These are phyloP conservation scores for Dromius quadrimaculatus DNA, from an alignment of 2,888 invertebrate species.

Conservation along the genomic window DNA sequence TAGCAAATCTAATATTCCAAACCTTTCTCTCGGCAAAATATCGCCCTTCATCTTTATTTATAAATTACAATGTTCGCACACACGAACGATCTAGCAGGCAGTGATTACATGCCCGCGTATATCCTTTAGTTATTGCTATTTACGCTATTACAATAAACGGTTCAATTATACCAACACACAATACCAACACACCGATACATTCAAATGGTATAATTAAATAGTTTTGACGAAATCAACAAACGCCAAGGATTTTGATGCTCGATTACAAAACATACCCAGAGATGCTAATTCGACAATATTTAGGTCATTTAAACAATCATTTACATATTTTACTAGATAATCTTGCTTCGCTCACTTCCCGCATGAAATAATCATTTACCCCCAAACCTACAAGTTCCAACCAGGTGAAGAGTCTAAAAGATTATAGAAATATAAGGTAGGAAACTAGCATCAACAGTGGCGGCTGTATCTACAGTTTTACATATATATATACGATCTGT, in stretches of 20 bases:
- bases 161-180: constrained; percentile 38
- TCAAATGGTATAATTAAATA: constrained; percentile 27
- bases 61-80: constrained; percentile 45
- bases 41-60: constrained; percentile 46
- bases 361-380: too few relatives aligned
- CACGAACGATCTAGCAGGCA: constrained; percentile 36
- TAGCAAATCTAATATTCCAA: constrained; percentile 13
- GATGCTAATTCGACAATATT: constrained; percentile 5
- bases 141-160: constrained; percentile 46
- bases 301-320: constrained; percentile 10
- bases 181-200: constrained; percentile 1
- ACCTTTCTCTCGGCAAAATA: constrained; percentile 46
- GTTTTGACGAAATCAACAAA: constrained; percentile 28
- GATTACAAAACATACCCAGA: constrained; percentile 9
- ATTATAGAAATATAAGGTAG: too few relatives aligned
- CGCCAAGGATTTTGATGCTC: constrained; percentile 27
- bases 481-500: too few relatives aligned
- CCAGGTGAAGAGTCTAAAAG: too few relatives aligned
- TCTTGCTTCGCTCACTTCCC: too few relatives aligned
- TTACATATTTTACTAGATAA: too few relatives aligned
- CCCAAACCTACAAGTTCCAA: too few relatives aligned
- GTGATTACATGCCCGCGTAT: constrained; percentile 34
- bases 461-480: too few relatives aligned
- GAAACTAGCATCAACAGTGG: too few relatives aligned
- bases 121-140: constrained; percentile 47